Evolutionary conservation across 2,888 invertebrate genomes (phyloP).

Genomic region (Stictocephala bisonia): DNA sequence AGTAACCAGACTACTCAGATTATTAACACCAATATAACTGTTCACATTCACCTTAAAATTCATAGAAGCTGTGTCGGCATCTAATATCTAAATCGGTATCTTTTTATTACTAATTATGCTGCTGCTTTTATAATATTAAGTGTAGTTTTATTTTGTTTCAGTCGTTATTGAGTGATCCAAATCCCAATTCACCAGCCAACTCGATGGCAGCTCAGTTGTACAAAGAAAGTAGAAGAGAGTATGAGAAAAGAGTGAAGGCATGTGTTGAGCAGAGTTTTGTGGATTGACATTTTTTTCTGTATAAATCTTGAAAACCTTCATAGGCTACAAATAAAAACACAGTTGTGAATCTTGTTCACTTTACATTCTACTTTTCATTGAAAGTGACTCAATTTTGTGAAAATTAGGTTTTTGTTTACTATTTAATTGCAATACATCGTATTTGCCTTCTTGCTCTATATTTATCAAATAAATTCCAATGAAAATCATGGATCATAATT

Average conservation of each 20-base stretch:
- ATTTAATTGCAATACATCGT: no score
- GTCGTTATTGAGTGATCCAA: constrained; percentile 99
- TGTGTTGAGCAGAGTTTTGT: constrained; percentile 99
- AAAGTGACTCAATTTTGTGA: background rate
- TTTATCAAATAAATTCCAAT: no score
- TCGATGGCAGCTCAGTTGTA: constrained; percentile 99
- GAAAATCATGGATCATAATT: no score
- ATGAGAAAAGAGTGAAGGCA: constrained; percentile 99
- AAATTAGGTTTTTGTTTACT: background rate
- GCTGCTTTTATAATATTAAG: no score
- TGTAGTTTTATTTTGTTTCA: constrained; percentile 69
- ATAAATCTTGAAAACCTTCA: background rate
- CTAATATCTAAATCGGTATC: no score
- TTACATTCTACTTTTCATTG: background rate
- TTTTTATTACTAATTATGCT: no score
- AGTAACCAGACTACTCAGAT: no score
- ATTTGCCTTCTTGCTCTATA: no score
- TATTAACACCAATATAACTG: no score
- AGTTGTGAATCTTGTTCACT: constrained; percentile 9
- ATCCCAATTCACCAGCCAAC: constrained; percentile 99
- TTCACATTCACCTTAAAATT: no score
- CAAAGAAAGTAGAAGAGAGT: constrained; percentile 98
- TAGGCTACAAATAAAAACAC: background rate
- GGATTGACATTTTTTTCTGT: constrained; percentile 73
- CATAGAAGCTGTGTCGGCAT: no score